Evolutionary conservation across 2,888 invertebrate genomes (phyloP).

Genomic region (Ennomos quercinarius): DNA sequence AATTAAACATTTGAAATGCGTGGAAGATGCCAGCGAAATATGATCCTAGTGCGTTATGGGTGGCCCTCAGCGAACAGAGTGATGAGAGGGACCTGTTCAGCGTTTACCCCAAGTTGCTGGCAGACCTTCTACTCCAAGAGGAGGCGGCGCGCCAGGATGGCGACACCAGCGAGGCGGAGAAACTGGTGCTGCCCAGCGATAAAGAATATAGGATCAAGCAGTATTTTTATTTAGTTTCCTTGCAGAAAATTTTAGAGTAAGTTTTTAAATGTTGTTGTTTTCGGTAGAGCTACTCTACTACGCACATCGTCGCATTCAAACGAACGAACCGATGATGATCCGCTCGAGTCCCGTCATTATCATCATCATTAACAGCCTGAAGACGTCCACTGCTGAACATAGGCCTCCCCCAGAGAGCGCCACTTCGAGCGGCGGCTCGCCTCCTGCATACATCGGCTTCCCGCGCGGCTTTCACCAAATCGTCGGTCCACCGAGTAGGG

Average conservation of each 20-base stretch:
- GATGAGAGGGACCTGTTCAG: slow-evolving; percentile 86
- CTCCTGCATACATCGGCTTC: too few relatives aligned
- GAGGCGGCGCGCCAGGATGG: slow-evolving; percentile 74
- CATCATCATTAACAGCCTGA: too few relatives aligned
- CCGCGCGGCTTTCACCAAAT: too few relatives aligned
- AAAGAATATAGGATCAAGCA: slow-evolving; percentile 88
- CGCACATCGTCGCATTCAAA: too few relatives aligned
- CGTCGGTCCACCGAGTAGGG: too few relatives aligned
- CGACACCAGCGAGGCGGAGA: slow-evolving; percentile 79
- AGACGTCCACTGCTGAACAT: too few relatives aligned
- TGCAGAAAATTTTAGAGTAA: slow-evolving; percentile 83
- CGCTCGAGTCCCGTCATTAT: too few relatives aligned
- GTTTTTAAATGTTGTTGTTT: slow-evolving; percentile 39
- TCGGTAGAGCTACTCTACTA: too few relatives aligned
- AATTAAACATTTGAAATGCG: slow-evolving; percentile 46
- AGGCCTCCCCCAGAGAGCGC: too few relatives aligned
- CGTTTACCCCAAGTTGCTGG: slow-evolving; percentile 88
- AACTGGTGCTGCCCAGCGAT: slow-evolving; percentile 88
- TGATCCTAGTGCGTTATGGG: slow-evolving; percentile 79
- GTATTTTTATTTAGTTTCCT: slow-evolving; percentile 88
- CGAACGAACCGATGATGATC: too few relatives aligned
- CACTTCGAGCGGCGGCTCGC: too few relatives aligned
- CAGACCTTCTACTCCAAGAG: slow-evolving; percentile 84
- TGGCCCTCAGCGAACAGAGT: slow-evolving; percentile 82
- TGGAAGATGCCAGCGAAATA: slow-evolving; percentile 65